Conservation (phyloP, 1,140 invertebrate species). For the Delia radicum region DNA sequence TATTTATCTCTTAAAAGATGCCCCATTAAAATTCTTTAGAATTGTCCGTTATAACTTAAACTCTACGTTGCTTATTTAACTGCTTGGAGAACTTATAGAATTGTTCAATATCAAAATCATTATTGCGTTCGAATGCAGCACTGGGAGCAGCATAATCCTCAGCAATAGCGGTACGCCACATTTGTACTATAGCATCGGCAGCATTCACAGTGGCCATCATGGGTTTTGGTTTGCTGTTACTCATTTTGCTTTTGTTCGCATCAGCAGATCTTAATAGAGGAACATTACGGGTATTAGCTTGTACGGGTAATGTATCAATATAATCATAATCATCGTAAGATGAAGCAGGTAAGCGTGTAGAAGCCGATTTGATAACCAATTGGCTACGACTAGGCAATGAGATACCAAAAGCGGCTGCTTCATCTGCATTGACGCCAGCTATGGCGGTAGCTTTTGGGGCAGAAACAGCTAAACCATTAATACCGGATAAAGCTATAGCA, state of each 20-base stretch:
- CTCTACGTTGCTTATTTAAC: neutral
- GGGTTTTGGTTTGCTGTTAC: neutral
- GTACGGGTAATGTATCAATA: constrained; percentile 31
- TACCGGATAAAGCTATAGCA: constrained; percentile 67
- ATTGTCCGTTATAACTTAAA: neutral
- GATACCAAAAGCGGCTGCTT: constrained; percentile 55
- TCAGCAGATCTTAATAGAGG: neutral
- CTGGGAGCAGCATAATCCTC: constrained; percentile 43
- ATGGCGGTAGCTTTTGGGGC: constrained; percentile 70
- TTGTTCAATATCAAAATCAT: constrained; percentile 16
- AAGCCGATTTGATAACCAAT: constrained; percentile 41
- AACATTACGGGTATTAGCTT: constrained; percentile 27
- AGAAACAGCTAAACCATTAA: constrained; percentile 66
- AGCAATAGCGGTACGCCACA: constrained; percentile 48
- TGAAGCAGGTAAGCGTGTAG: neutral
- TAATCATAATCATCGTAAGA: constrained; percentile 46
- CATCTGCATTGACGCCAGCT: constrained; percentile 64
- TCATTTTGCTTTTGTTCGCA: neutral
- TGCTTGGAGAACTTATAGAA: neutral
- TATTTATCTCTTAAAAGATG: neutral
- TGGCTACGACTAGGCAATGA: constrained; percentile 47
- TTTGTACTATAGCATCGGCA: constrained; percentile 33
- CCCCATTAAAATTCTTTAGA: neutral
- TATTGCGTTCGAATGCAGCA: neutral
- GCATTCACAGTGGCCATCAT: neutral